Evolutionary conservation across 2,797 vertebrate species (phyloP).

Genomic region (Enteromius unitaeniatus): DNA sequence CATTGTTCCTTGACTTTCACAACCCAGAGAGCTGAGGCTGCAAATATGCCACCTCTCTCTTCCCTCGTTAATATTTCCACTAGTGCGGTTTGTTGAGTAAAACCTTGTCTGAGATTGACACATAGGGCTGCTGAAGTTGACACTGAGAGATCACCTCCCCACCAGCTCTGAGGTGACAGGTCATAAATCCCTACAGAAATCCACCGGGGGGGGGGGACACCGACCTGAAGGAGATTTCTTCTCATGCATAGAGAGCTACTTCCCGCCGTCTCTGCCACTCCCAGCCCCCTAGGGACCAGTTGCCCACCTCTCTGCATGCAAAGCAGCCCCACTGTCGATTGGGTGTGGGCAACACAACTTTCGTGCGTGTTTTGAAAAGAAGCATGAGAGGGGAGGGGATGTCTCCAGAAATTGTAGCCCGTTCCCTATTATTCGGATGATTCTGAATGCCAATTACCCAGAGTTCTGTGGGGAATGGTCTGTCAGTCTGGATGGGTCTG

Average conservation of each 20-base stretch:
- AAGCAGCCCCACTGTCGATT: slow-evolving; percentile 62
- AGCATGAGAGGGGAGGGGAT: slow-evolving; percentile 31
- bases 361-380: slow-evolving; percentile 39
- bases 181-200: slow-evolving; percentile 82
- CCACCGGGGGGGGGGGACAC: slow-evolving; percentile 58
- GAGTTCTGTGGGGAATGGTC: slow-evolving; percentile 73
- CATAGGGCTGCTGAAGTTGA: slow-evolving; percentile 65
- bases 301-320: slow-evolving; percentile 78
- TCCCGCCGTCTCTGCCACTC: slow-evolving; percentile 71
- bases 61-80: slow-evolving; percentile 68
- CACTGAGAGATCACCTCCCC: slow-evolving; percentile 59
- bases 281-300: slow-evolving; percentile 71
- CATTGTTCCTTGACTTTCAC: slow-evolving; percentile 59
- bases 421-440: slow-evolving; percentile 77
- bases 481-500: slow-evolving; percentile 76
- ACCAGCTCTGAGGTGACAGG: slow-evolving; percentile 75
- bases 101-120: slow-evolving; percentile 71
- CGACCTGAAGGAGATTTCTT: slow-evolving; percentile 79
- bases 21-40: slow-evolving; percentile 56
- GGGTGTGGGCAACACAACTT: slow-evolving; percentile 43
- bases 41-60: slow-evolving; percentile 55
- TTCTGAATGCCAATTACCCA: slow-evolving; percentile 83
- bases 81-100: slow-evolving; percentile 66
- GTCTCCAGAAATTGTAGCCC: slow-evolving; percentile 65
- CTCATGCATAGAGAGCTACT: slow-evolving; percentile 79